A percentile compares a stretch with the other conserved stretches of the same genome.
Conservation (phyloP, 23 tunicate species). For the Corella eumyota region DNA sequence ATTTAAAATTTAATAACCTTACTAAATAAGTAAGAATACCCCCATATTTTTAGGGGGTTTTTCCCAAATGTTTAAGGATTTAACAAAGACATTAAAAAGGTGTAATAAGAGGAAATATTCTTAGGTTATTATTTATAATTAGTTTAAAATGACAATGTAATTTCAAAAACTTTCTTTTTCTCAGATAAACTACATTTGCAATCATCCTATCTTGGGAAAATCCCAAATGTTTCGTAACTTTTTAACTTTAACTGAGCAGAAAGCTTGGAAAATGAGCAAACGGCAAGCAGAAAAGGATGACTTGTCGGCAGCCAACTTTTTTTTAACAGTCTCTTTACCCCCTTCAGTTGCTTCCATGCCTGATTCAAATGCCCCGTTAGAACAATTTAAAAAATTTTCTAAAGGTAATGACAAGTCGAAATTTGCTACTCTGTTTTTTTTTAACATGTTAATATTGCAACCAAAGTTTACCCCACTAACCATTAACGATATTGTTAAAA, state of each 20-base stretch:
- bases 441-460: too few species aligned
- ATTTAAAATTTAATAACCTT: too few species aligned
- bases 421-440: background rate
- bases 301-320: constrained; percentile 60
- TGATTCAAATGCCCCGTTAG: constrained; percentile 36
- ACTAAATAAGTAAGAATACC: too few species aligned
- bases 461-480: too few species aligned
- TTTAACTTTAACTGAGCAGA: constrained; percentile 73
- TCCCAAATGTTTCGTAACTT: constrained; percentile 85
- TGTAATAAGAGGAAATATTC: too few species aligned
- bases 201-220: constrained; percentile 68
- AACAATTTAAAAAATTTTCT: constrained; percentile 46
- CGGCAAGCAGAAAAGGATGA: constrained; percentile 86
- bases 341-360: constrained; percentile 31
- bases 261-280: constrained; percentile 97
- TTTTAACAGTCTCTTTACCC: constrained; percentile 42
- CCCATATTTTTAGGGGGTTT: too few species aligned
- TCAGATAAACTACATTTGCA: constrained; percentile 58
- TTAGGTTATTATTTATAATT: too few species aligned
- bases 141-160: too few species aligned
- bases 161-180: too few species aligned
- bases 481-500: too few species aligned
- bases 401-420: constrained; percentile 23
- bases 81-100: too few species aligned
- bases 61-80: too few species aligned